Percentiles rank a stretch among this genome's conserved stretches.
Evolutionary conservation across 2,113 vertebrate species (phyloP).

Genomic region (Plestiodon gilberti): DNA sequence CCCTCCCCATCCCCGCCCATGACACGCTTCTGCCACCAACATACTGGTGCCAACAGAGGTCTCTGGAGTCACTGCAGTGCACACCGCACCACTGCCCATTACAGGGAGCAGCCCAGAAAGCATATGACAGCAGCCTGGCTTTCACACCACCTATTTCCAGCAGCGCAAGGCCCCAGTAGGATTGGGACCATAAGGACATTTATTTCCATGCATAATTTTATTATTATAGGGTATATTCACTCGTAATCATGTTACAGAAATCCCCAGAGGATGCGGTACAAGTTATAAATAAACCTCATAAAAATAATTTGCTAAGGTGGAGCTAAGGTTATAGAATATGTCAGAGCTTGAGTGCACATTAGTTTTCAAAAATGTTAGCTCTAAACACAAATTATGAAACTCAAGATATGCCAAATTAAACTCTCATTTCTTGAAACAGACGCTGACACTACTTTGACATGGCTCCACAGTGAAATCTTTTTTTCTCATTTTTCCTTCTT

Average conservation of each 20-base stretch:
- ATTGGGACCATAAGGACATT: constrained; percentile 54
- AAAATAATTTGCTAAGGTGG: constrained; percentile 64
- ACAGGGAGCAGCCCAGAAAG: too few species aligned
- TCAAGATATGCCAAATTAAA: not conserved
- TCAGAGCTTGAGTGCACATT: constrained; percentile 44
- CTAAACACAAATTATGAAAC: constrained; percentile 26
- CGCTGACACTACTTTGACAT: not conserved
- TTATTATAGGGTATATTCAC: constrained; percentile 66
- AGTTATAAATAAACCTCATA: constrained; percentile 65
- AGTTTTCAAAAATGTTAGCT: constrained; percentile 46
- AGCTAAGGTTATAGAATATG: constrained; percentile 62
- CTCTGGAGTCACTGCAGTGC: too few species aligned
- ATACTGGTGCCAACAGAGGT: too few species aligned
- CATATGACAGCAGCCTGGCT: too few species aligned
- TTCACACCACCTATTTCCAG: too few species aligned
- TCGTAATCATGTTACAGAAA: constrained; percentile 63
- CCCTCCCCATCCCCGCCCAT: too few species aligned
- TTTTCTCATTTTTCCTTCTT: constrained; percentile 4
- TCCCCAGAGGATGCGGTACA: constrained; percentile 56
- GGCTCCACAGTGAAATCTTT: constrained; percentile 13
- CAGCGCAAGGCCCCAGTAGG: too few species aligned
- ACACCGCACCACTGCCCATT: too few species aligned
- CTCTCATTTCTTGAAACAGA: not conserved
- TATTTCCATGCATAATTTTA: constrained; percentile 67
- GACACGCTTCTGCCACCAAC: too few species aligned